Base-by-base conservation (phyloP, 2,113 vertebrate genomes). In the Myotis davidii region DNA sequence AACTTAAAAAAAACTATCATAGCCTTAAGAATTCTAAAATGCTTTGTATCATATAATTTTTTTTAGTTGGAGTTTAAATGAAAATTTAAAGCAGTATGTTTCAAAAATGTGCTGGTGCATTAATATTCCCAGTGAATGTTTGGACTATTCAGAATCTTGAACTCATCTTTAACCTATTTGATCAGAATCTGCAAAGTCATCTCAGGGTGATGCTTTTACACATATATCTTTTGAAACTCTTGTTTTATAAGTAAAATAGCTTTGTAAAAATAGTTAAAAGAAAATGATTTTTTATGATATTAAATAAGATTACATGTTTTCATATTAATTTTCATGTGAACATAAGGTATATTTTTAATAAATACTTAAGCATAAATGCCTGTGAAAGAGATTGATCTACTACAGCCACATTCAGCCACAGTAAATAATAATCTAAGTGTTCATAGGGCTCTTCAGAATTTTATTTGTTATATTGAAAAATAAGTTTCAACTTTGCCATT, bases 21-120 rank as follows among this genome's bases (percentile, higher is more conserved):
- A 72, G 56, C 11, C 16, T 90, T 54, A 94, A 94, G 6, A 69
- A 69, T 29, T 89, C 67, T 56, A 56, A 94, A 96, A 64, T 88
- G 1, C 18, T 56, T 84, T 78, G 2, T 61, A 37, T 78, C 3
- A 48, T 21, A 74, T 61, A 74, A 34, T 2, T 20, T 67, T 85
- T n/a, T 54, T 50, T 48, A 65, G 18, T 82, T 82, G 6, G 3
- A 79, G 29, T 65, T 61, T 82, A 39, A 72, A 78, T 34, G 37
- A 14, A 84, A 17, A 87, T 78, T 59, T 82, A 70, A 88, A 92
- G 3, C 4, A 81, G 5, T 72, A 34, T 88, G 18, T 1, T 59
- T 13, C 2, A 0, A 59, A 78, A 39, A 77, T 74, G 14, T 91
- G 1, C 59, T 4, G 56, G 16, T 20, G 27, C 5, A 54, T 82